phyloP scores from a whole-genome alignment of 2,888 invertebrate genomes.

The Himalopsyche kuldschensis region DNA sequence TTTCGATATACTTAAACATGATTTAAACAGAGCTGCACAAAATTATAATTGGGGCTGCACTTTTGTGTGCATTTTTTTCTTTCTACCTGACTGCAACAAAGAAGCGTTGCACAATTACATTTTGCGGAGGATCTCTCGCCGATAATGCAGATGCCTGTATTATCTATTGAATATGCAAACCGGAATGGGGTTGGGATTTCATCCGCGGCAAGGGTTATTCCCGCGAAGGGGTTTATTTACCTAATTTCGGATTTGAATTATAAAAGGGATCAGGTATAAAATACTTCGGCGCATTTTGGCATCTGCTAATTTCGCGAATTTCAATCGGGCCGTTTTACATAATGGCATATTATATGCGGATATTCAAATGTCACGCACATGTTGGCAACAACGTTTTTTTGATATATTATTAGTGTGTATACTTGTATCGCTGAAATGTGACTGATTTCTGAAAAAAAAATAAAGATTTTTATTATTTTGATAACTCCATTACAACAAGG shows the following conservation, averaged over 20 bases:
- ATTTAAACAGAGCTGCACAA: not conserved
- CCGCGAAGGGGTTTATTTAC: slow-evolving; percentile 37
- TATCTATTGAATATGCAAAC: slow-evolving; percentile 39
- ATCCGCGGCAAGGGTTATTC: slow-evolving; percentile 23
- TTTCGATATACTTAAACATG: not conserved
- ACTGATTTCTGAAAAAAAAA: not conserved
- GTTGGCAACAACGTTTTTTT: not conserved
- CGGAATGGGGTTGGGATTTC: slow-evolving; percentile 37
- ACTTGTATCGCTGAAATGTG: not conserved
- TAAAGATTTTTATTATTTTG: too few relatives aligned
- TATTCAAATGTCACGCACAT: not conserved
- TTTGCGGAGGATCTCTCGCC: slow-evolving; percentile 35
- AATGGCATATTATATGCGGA: not conserved
- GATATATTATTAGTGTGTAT: not conserved
- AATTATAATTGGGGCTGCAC: not conserved
- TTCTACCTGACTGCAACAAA: slow-evolving; percentile 35
- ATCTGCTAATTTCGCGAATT: slow-evolving; percentile 38
- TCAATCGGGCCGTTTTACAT: slow-evolving; percentile 21
- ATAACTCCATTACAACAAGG: too few relatives aligned
- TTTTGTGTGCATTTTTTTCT: not conserved
- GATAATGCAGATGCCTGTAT: slow-evolving; percentile 36
- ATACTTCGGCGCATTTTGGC: slow-evolving; percentile 29
- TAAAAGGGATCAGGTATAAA: slow-evolving; percentile 24
- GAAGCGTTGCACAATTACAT: slow-evolving; percentile 35
- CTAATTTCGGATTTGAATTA: slow-evolving; percentile 39